Conservation (phyloP, 1,140 invertebrate species). For the Acromyrmex charruanus region DNA sequence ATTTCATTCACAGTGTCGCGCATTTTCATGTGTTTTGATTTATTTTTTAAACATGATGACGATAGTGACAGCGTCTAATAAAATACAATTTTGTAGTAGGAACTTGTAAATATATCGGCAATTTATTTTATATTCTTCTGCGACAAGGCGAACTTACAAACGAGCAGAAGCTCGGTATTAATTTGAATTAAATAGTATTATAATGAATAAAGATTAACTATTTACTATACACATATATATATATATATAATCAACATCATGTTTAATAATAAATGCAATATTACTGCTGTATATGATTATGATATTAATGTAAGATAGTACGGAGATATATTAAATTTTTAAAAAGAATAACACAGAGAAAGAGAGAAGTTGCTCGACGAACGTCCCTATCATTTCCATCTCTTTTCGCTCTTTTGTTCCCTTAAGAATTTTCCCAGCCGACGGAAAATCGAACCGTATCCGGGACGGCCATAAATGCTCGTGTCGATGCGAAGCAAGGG, state of each 20-base stretch:
- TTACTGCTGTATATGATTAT: constrained; percentile 64
- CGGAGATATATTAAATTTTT: constrained; percentile 72
- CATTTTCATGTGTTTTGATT: constrained; percentile 15
- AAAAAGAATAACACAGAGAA: constrained; percentile 35
- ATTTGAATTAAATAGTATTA: constrained; percentile 69
- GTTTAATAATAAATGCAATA: constrained; percentile 51
- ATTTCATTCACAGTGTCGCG: neutral
- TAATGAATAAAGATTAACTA: constrained; percentile 36
- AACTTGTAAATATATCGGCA: constrained; percentile 65
- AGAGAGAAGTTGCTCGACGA: neutral
- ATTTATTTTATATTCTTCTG: constrained; percentile 38
- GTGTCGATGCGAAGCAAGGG: neutral
- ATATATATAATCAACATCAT: constrained; percentile 11
- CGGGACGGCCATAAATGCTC: neutral
- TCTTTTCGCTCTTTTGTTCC: neutral
- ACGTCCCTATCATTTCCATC: neutral
- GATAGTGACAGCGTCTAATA: neutral
- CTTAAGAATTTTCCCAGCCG: neutral
- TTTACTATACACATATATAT: neutral
- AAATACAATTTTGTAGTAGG: neutral
- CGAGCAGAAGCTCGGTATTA: constrained; percentile 32
- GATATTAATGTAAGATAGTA: constrained; percentile 60
- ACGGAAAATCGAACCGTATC: constrained; percentile 14
- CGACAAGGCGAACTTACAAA: constrained; percentile 36
- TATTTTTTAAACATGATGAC: constrained; percentile 51